Percentiles rank a stretch among this genome's conserved stretches.
phyloP scores from a whole-genome alignment of 2,888 invertebrate genomes.

The Ophion ellenae region DNA sequence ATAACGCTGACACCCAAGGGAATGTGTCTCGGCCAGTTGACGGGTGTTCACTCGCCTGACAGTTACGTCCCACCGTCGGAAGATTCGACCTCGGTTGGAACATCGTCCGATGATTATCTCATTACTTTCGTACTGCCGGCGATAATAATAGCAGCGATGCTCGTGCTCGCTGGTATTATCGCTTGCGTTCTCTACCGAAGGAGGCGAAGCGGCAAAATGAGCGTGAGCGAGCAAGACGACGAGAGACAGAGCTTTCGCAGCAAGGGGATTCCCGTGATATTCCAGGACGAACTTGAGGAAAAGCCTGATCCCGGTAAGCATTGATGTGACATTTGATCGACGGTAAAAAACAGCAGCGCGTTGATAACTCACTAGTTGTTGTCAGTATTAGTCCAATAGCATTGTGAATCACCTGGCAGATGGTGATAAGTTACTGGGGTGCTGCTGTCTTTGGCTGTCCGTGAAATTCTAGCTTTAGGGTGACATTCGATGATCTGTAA shows the following conservation, averaged over 20 bases:
- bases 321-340: not conserved
- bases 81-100: slow-evolving; percentile 81
- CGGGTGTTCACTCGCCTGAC: slow-evolving; percentile 80
- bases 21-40: slow-evolving; percentile 85
- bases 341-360: not conserved
- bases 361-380: not conserved
- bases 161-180: slow-evolving; percentile 93
- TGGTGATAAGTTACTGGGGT: too few species aligned
- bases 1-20: slow-evolving; percentile 85
- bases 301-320: slow-evolving; percentile 90
- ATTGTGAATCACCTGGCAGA: too few species aligned
- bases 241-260: slow-evolving; percentile 93
- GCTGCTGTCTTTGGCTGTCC: too few species aligned
- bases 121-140: slow-evolving; percentile 95
- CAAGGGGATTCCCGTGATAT: slow-evolving; percentile 96
- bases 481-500: too few species aligned
- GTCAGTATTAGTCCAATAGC: too few species aligned
- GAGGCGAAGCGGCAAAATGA: slow-evolving; percentile 93
- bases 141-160: slow-evolving; percentile 94
- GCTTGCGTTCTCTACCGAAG: slow-evolving; percentile 95
- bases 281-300: slow-evolving; percentile 98
- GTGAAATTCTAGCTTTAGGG: too few species aligned
- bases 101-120: slow-evolving; percentile 87
- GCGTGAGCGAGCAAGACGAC: slow-evolving; percentile 91
- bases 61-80: slow-evolving; percentile 78